Base-by-base conservation (phyloP, 2,797 vertebrate species). In the Brachyrhaphis roseni region DNA sequence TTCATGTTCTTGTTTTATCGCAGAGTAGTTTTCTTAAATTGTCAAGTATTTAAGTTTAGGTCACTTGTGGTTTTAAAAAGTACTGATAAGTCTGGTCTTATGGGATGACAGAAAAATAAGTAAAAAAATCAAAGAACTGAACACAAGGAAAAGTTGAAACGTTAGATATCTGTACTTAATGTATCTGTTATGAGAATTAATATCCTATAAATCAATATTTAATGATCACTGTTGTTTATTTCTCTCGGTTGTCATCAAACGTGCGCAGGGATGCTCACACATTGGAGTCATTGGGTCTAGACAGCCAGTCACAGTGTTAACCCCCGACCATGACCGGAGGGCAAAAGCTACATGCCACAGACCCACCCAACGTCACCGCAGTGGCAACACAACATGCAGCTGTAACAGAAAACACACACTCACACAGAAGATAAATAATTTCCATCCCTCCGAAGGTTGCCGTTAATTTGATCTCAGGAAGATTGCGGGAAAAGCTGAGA, bases 201-300 rank as follows among this genome's bases (percentile, higher is more conserved):
- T 74, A 79, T 78, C 72, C 86, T 87, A 51, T 78, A 80, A 83
- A 85, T 92, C 83, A 71, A 91, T 89, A 85, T 91, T 88, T 84
- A 85, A 81, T 84, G 88, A 91, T 88, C 59, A 84, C 74, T 59
- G 73, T 84, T 92, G 83, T 90, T 90, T 87, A 83, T 80, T 78
- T 77, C 76, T 62, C 49, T 78, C 62, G 46, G 77, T 55, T 75
- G 86, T 79, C 78, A 84, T 88, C 77, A 87, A 82, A 91, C 74
- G 78, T 47, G 20, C 1, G 74, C 72, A 87, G 31, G 64, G 76
- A 88, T 75, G 78, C 73, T 77, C 66, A 84, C 51, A 71, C 76
- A 70, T 82, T 82, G 86, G 81, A 87, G 91, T 89, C 90, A 81
- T 76, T 5, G 15, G 85, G 83, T 93, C 91, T 89, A 90, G 92